phyloP scores from a whole-genome alignment of 2,113 vertebrate species.

The Machaerirhynchus nigripectus region DNA sequence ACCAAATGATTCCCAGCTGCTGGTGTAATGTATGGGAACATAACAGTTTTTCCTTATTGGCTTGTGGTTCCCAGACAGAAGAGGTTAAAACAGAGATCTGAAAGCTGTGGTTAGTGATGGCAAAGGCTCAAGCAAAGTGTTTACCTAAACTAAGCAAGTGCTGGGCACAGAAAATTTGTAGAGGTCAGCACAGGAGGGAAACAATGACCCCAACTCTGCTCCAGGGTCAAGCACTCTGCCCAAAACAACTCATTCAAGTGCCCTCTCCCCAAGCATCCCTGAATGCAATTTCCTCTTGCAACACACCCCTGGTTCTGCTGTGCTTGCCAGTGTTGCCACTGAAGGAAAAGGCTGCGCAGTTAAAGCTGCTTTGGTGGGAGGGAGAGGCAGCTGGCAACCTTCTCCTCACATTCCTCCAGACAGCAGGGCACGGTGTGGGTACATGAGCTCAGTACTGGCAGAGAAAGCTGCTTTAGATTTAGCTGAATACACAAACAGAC shows the following conservation, averaged over 20 bases:
- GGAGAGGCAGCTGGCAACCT: background rate
- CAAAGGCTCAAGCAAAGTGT: background rate
- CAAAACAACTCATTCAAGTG: background rate
- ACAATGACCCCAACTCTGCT: background rate
- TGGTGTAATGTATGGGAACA: background rate
- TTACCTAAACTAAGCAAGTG: background rate
- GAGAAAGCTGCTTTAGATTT: background rate
- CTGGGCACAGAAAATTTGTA: background rate
- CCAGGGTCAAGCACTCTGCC: background rate
- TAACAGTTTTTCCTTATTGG: background rate
- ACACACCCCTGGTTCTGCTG: background rate
- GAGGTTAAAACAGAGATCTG: background rate
- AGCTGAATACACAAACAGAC: background rate
- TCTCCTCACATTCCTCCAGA: background rate
- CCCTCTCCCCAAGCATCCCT: background rate
- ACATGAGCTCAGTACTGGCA: background rate
- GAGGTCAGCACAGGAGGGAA: background rate
- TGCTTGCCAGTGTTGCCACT: background rate
- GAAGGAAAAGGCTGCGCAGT: background rate
- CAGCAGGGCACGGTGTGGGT: background rate
- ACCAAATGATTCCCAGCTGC: background rate
- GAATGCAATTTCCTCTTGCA: background rate
- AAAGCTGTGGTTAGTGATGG: background rate
- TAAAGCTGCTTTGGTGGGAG: background rate
- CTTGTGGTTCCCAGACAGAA: background rate